Percentiles rank a stretch among this genome's conserved stretches.
Conservation (phyloP, 2,888 invertebrate genomes). For the Hypomecis atomaria region DNA sequence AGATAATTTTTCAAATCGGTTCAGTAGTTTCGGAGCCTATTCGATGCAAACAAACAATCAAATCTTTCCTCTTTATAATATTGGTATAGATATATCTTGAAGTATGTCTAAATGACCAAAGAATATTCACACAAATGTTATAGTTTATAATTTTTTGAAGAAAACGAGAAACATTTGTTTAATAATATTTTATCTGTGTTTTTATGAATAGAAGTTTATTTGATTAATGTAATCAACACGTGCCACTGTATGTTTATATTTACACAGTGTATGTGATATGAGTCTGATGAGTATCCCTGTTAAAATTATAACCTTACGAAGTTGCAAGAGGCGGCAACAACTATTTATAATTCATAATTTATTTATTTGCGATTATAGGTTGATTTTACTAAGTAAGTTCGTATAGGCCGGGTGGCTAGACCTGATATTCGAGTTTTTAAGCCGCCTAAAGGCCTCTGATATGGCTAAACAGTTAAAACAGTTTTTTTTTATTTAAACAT, state of each 20-base stretch:
- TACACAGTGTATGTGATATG: conserved; percentile 31
- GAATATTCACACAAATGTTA: background rate
- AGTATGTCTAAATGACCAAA: too few relatives aligned
- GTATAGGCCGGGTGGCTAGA: too few relatives aligned
- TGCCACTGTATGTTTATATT: conserved; percentile 59
- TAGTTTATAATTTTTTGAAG: background rate
- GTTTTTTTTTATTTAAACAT: too few relatives aligned
- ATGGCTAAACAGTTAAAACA: too few relatives aligned
- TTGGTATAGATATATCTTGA: too few relatives aligned
- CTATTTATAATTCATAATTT: background rate
- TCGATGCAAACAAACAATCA: too few relatives aligned
- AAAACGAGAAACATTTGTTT: background rate
- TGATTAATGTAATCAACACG: conserved; percentile 72
- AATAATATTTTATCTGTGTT: background rate
- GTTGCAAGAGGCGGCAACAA: conserved; percentile 22
- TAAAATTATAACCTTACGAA: conserved; percentile 20
- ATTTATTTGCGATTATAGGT: background rate
- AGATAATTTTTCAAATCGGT: too few relatives aligned
- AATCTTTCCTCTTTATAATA: too few relatives aligned
- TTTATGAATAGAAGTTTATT: conserved; percentile 51
- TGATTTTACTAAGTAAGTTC: too few relatives aligned
- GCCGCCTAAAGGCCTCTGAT: too few relatives aligned
- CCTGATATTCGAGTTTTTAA: too few relatives aligned
- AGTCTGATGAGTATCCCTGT: conserved; percentile 4
- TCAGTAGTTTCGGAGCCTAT: too few relatives aligned